These are phyloP conservation scores for Cepaea nemoralis DNA, from an alignment of 1,140 invertebrate species.

Conservation along the genomic window DNA sequence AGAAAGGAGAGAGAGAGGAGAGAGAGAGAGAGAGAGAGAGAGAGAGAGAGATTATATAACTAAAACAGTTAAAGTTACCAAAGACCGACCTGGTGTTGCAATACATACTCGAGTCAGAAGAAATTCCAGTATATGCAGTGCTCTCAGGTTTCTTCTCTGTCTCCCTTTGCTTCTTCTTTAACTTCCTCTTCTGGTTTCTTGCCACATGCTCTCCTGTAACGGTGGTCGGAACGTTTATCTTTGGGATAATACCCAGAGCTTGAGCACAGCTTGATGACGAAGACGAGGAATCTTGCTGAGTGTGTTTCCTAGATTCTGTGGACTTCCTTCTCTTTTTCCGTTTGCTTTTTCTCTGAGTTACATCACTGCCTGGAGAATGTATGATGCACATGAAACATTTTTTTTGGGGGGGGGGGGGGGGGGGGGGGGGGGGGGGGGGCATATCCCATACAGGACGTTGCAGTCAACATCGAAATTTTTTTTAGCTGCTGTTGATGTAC, in stretches of 20 bases:
- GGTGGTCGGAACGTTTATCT: background rate
- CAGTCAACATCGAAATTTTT: no score
- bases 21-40: no score
- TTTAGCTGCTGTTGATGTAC: no score
- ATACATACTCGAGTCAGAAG: background rate
- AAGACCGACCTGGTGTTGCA: background rate
- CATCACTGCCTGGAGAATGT: background rate
- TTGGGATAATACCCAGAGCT: background rate
- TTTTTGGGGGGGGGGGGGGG: no score
- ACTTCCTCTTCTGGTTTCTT: slow-evolving; percentile 39
- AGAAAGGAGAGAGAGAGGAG: no score
- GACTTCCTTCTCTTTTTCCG: background rate
- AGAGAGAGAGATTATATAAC: no score
- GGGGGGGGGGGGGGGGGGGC: no score
- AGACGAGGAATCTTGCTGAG: background rate
- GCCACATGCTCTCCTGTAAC: slow-evolving; percentile 15
- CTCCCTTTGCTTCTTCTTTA: slow-evolving; percentile 32
- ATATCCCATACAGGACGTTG: no score
- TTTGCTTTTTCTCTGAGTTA: background rate
- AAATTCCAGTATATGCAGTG: background rate
- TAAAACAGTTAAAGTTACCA: no score
- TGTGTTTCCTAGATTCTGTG: background rate
- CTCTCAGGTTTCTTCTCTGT: slow-evolving; percentile 34
- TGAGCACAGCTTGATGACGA: background rate
- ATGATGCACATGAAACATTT: no score